Percentiles rank a stretch among this genome's conserved stretches.
Conservation (phyloP, 1,140 invertebrate genomes). For the Calephelis nemesis region DNA sequence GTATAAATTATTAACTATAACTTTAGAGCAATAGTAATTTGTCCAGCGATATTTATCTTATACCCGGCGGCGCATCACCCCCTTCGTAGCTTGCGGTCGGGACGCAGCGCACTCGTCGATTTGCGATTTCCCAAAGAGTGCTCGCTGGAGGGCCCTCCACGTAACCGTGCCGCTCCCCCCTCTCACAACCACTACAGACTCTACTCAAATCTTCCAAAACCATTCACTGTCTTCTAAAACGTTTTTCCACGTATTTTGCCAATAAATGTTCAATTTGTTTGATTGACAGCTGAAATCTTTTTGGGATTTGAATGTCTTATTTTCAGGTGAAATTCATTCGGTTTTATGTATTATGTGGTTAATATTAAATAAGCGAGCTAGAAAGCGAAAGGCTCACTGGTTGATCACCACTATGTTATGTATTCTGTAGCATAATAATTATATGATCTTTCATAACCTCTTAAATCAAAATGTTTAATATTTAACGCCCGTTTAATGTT, state of each 20-base stretch:
- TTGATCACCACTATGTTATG: too few species aligned
- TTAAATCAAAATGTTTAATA: too few species aligned
- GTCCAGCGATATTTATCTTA: not conserved
- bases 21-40: too few species aligned
- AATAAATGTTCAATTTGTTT: conserved; percentile 12
- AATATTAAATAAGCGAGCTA: too few species aligned
- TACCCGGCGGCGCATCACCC: not conserved
- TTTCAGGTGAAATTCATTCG: too few species aligned
- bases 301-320: too few species aligned
- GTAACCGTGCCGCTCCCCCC: conserved; percentile 40
- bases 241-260: conserved; percentile 18
- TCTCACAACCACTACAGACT: conserved; percentile 18
- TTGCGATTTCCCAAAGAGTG: conserved; percentile 59
- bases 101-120: conserved; percentile 42
- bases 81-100: conserved; percentile 32
- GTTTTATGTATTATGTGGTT: too few species aligned
- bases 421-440: too few species aligned
- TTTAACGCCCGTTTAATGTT: too few species aligned
- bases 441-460: too few species aligned
- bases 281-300: conserved; percentile 11
- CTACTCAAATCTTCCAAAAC: conserved; percentile 10
- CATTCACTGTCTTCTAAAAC: conserved; percentile 17
- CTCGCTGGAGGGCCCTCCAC: conserved; percentile 51
- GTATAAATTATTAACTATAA: too few species aligned
- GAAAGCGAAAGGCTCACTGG: too few species aligned